phyloP scores from a whole-genome alignment of 2,888 invertebrate genomes.

The Dolomedes plantarius region DNA sequence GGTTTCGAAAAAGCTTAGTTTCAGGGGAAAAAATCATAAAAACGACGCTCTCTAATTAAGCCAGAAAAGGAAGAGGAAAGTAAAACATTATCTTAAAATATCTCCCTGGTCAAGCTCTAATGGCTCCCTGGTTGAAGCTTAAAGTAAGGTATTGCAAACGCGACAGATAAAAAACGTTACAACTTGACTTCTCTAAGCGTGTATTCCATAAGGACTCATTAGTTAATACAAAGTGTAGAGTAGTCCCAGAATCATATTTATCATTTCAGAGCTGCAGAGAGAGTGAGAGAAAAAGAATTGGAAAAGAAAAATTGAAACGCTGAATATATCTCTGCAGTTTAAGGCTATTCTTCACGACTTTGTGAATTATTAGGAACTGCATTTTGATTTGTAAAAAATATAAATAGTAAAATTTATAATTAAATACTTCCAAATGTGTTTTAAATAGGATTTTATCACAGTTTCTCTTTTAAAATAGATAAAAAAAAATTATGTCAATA shows the following conservation, averaged over 20 bases:
- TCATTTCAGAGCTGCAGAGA: not conserved
- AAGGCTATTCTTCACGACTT: no score
- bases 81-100: constrained; percentile 30
- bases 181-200: not conserved
- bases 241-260: not conserved
- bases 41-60: not conserved
- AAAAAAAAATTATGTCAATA: no score
- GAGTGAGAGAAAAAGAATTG: not conserved
- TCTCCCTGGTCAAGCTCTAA: constrained; percentile 45
- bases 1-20: not conserved
- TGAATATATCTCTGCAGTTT: no score
- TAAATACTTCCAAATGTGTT: no score
- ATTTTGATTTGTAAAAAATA: no score
- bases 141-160: constrained; percentile 13
- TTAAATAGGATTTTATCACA: no score
- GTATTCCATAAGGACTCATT: constrained; percentile 56
- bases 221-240: constrained; percentile 9
- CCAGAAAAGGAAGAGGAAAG: not conserved
- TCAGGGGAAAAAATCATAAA: not conserved
- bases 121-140: constrained; percentile 47
- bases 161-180: constrained; percentile 12
- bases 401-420: no score
- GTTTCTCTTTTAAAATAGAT: no score
- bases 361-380: no score
- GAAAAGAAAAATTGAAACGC: no score